Conservation (phyloP, 2,888 invertebrate species). For the Pterostichus madidus region DNA sequence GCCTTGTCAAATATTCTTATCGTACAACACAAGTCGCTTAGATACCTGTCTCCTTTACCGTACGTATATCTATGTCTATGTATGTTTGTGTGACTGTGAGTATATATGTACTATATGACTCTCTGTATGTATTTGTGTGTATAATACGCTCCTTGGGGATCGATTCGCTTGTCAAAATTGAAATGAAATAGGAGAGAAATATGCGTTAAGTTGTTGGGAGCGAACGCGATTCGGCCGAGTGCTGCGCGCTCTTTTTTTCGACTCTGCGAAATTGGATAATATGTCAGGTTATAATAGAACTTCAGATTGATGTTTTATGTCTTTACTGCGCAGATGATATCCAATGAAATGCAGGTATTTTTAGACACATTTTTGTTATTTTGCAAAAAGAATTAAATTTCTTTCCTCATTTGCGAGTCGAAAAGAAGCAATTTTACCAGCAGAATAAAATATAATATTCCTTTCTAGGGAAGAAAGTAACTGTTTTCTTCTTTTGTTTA, state of each 20-base stretch:
- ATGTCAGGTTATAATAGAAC: not conserved
- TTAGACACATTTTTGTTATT: not conserved
- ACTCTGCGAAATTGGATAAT: constrained; percentile 4
- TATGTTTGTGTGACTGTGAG: too few species aligned
- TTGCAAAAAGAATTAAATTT: too few species aligned
- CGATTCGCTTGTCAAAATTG: constrained; percentile 41
- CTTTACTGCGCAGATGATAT: too few species aligned
- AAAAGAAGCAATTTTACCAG: too few species aligned
- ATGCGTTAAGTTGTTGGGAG: constrained; percentile 5
- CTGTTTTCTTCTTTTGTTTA: too few species aligned
- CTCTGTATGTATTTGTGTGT: not conserved
- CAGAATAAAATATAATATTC: too few species aligned
- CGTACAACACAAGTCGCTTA: too few species aligned
- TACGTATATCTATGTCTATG: not conserved
- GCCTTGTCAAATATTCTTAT: too few species aligned
- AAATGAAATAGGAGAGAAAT: constrained; percentile 30
- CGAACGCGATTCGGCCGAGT: not conserved
- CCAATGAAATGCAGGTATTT: too few species aligned
- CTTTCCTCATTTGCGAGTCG: not conserved
- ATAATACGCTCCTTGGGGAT: not conserved
- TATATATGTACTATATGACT: not conserved
- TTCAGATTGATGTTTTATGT: too few species aligned
- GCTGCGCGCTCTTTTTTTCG: not conserved
- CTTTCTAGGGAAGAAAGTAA: too few species aligned
- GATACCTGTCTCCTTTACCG: not conserved